Conservation (phyloP, 2,113 vertebrate species). For the Mus spicilegus region DNA sequence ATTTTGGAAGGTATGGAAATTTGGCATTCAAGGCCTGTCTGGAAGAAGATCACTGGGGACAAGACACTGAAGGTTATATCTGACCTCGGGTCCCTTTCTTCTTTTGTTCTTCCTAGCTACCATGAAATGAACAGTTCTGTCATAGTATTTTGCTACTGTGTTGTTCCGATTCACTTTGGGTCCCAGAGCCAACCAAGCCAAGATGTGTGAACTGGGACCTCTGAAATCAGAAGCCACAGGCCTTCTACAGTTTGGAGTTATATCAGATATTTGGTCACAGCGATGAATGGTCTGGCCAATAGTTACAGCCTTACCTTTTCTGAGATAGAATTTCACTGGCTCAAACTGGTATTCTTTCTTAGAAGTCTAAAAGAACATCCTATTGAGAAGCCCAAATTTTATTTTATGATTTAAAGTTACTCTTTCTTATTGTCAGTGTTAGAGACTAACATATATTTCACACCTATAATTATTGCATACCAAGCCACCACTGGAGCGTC, state of each 20-base stretch:
- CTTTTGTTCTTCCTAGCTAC: background rate
- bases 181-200: background rate
- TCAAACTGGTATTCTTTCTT: background rate
- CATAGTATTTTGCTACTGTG: background rate
- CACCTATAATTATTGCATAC: background rate
- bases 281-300: background rate
- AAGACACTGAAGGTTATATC: background rate
- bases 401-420: constrained; percentile 42
- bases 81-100: background rate
- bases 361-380: background rate
- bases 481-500: constrained; percentile 13
- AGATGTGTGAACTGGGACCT: background rate
- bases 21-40: background rate
- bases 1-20: background rate
- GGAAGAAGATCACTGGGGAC: background rate
- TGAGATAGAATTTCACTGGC: background rate
- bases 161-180: background rate
- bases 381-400: constrained; percentile 29
- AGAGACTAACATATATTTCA: background rate
- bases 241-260: background rate
- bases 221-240: background rate
- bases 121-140: background rate
- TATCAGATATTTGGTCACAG: background rate
- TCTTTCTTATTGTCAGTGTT: background rate
- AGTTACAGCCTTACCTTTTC: background rate